Evolutionary conservation across 2,113 vertebrate species (phyloP), one percentile per base, ranked within the genome.

Genomic region (Vanacampus margaritifer): DNA sequence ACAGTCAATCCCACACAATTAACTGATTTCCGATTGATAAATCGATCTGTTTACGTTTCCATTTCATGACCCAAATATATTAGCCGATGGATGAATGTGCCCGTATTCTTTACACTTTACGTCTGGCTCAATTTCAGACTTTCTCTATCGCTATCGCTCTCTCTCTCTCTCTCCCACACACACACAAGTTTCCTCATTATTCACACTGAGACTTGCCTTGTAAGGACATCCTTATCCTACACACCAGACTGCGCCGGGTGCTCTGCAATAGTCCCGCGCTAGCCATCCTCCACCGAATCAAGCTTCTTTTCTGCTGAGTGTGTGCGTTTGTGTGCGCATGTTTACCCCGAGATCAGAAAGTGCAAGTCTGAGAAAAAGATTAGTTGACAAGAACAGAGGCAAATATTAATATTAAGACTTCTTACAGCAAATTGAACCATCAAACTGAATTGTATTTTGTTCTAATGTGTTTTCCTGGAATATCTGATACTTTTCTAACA

Each of bases 141-240:
- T 45, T 50, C 35, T 48, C 36, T 58, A 43, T 24, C 59, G 32
- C 17, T 23, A 39, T 50, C 36, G 11, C 36, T 2, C 24, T 24
- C 43, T 11, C 26, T 2, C 64, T 14, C 64, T n/a, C 59, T 37
- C 6, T 50, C 32, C 58, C 59, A 67, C 45, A 69, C 62, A 61
- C 74, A 75, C 46, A 58, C 54, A 64, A 21, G 74, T 79, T 78
- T 86, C 77, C 76, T 87, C 82, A 82, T 88, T 79, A 68, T 82
- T 87, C 86, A 84, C 80, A 83, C 81, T 65, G 82, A 86, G 80
- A 79, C 82, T 72, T 84, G 82, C 82, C 76, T 78, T 80, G 79
- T 85, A 80, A 82, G 82, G 74, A 85, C 60, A 78, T 85, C 88
- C 86, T 81, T 58, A 79, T 85, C 88, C 85, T 79, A 76, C 81